Base-by-base conservation (phyloP, 2,888 invertebrate genomes). In the Chesias legatella region DNA sequence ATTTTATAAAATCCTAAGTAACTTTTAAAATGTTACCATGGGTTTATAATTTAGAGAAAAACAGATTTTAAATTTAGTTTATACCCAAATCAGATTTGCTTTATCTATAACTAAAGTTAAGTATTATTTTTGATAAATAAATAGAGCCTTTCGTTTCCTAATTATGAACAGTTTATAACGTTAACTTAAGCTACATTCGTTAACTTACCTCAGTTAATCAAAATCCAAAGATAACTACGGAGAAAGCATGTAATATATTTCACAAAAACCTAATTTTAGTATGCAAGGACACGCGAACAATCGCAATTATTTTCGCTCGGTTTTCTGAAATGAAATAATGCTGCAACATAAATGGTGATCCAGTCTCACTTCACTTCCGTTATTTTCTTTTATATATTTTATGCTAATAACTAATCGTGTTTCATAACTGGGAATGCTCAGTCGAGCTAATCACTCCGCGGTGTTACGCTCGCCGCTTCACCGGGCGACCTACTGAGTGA, bases 281-380 rank as follows among this genome's bases (percentile, higher is more conserved):
- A 57, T 50, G 58, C 71, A 68, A 72, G 67, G 69, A 56, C 67
- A 55, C 48, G 58, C 65, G 64, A 56, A 48, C 44, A 42, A 43
- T 59, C 61, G 46, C 47, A 52, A 47, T 45, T 41, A 39, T 48
- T 42, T 44, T 48, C 20, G 28, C 39, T 47, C 22, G 47, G 38
- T 33, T 48, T 50, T 33, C 20, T 34, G 35, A 42, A 44, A 44
- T 46, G 37, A 36, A 36, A 41, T 37, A 52, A 49, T 45, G 46
- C 35, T 48, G 30, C 52, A 33, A 43, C 56, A 53, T 62, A 56
- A 47, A 50, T 51, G 48, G 45, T 48, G 46, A 36, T 48, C 40
- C 33, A 47, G 56, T 61, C 58, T 64, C 76, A 79, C 79, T 73
- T 73, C 75, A 79, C 79, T 73, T 49, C 60, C 54, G 46, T 52